Evolutionary conservation across 2,113 vertebrate species (phyloP).

Genomic region (Sinocyclocheilus anophthalmus): DNA sequence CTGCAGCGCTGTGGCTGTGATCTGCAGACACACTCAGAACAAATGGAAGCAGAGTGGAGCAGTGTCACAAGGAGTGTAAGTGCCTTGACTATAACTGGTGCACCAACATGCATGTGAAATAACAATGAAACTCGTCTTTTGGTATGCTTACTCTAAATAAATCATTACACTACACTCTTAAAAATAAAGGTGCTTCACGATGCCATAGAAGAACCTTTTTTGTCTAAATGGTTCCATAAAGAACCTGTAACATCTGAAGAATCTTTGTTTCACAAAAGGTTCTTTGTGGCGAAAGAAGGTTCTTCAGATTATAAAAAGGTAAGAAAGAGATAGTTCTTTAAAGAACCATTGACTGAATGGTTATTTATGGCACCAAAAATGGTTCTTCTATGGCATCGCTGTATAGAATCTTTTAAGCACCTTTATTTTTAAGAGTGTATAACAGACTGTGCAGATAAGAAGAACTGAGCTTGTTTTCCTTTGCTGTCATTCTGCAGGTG

Average conservation of each 20-base stretch:
- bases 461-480: background rate
- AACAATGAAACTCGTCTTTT: background rate
- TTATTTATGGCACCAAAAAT: too few species aligned
- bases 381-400: too few species aligned
- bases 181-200: background rate
- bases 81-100: constrained; percentile 10
- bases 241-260: too few species aligned
- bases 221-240: too few species aligned
- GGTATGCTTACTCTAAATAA: background rate
- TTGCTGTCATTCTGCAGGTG: constrained; percentile 72
- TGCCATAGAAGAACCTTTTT: too few species aligned
- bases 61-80: constrained; percentile 82
- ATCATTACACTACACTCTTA: background rate
- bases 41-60: constrained; percentile 82
- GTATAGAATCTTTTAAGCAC: too few species aligned
- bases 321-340: too few species aligned
- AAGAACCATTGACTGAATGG: too few species aligned
- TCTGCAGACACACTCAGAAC: constrained; percentile 74
- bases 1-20: constrained; percentile 69
- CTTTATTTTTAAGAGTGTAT: too few species aligned
- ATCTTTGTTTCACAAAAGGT: too few species aligned
- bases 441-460: background rate
- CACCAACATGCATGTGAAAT: background rate
- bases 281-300: too few species aligned
- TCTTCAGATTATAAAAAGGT: too few species aligned